Evolutionary conservation across 2,888 invertebrate genomes (phyloP).

Genomic region (Elegia similella): DNA sequence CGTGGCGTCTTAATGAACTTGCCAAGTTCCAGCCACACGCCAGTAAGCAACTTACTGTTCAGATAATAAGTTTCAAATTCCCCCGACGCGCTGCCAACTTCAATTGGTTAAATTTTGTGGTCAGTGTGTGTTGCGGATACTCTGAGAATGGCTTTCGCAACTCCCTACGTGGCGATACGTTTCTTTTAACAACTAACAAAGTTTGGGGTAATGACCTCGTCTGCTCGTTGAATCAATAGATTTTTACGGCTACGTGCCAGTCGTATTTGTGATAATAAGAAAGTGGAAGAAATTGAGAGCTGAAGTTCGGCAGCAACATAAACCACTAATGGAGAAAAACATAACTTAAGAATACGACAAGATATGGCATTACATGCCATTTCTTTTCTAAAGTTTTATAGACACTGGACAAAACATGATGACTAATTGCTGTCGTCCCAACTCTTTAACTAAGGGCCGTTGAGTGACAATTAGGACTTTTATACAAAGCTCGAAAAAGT

Average conservation of each 20-base stretch:
- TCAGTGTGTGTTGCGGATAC: constrained; percentile 32
- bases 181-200: constrained; percentile 13
- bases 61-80: constrained; percentile 42
- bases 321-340: background rate
- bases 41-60: constrained; percentile 40
- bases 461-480: too few species aligned
- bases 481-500: too few species aligned
- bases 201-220: constrained; percentile 9
- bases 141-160: constrained; percentile 6
- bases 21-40: constrained; percentile 46
- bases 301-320: background rate
- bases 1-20: constrained; percentile 73
- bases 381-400: too few species aligned
- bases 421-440: too few species aligned
- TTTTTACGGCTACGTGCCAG: constrained; percentile 1
- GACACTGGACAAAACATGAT: too few species aligned
- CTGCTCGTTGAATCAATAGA: constrained; percentile 2
- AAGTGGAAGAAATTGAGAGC: background rate
- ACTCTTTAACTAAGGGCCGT: too few species aligned
- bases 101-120: constrained; percentile 43
- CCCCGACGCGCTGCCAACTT: constrained; percentile 25
- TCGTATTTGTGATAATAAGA: background rate
- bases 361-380: background rate
- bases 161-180: constrained; percentile 7
- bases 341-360: too few species aligned